Evolutionary conservation across 2,113 vertebrate genomes (phyloP).

Genomic region (Brienomyrus brachyistius): DNA sequence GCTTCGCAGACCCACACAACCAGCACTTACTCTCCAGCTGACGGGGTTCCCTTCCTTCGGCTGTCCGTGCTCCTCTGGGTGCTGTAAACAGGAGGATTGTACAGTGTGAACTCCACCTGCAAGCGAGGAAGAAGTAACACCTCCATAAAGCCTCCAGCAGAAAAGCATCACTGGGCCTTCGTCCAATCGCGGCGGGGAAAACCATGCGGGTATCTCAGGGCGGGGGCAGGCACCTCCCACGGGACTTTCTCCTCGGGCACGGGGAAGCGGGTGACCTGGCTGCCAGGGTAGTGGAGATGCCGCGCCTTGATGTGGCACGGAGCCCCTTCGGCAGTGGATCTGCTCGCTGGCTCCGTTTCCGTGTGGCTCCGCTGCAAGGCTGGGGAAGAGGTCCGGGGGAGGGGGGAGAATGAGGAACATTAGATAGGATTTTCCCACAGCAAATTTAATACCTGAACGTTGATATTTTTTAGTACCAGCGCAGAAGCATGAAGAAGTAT

Average conservation of each 20-base stretch:
- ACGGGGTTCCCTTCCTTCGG: slow-evolving; percentile 17
- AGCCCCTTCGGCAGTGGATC: slow-evolving; percentile 16
- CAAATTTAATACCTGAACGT: not conserved
- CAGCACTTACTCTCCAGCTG: slow-evolving; percentile 41
- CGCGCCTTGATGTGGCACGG: slow-evolving; percentile 64
- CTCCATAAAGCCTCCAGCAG: not conserved
- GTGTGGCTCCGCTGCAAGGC: slow-evolving; percentile 21
- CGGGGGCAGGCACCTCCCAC: slow-evolving; percentile 71
- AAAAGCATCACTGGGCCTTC: not conserved
- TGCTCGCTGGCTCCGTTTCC: slow-evolving; percentile 30
- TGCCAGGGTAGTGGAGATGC: slow-evolving; percentile 67
- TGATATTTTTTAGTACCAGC: not conserved
- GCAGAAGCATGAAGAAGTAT: not conserved
- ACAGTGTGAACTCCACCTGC: slow-evolving; percentile 71
- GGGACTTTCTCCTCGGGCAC: slow-evolving; percentile 91
- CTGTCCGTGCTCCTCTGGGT: slow-evolving; percentile 26
- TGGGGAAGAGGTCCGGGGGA: not conserved
- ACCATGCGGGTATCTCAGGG: not conserved
- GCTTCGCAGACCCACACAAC: not conserved
- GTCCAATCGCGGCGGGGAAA: not conserved
- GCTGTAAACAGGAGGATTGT: slow-evolving; percentile 60
- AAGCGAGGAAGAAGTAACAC: slow-evolving; percentile 14
- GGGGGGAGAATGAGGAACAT: not conserved
- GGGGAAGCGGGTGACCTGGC: slow-evolving; percentile 67
- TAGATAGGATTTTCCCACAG: not conserved